Conservation (phyloP, 2,888 invertebrate species). For the Brachyptera risi region DNA sequence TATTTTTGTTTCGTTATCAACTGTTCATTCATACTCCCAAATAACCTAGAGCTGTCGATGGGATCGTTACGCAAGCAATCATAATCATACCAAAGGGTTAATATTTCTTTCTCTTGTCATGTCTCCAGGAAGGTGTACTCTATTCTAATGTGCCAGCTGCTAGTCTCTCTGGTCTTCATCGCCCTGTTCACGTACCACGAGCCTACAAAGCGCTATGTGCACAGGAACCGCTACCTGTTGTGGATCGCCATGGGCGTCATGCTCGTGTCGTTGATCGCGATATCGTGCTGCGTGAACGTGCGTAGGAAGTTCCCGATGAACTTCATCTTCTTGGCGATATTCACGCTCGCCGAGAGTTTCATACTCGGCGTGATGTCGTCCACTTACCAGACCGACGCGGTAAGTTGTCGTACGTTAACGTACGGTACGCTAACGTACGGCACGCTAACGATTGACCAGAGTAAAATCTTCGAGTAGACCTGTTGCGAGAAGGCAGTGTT, state of each 20-base stretch:
- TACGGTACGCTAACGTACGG: no score
- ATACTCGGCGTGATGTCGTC: slow-evolving; percentile 70
- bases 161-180: slow-evolving; percentile 74
- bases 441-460: no score
- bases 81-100: no score
- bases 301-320: slow-evolving; percentile 82
- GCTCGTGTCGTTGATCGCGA: slow-evolving; percentile 71
- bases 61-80: no score
- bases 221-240: slow-evolving; percentile 55
- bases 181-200: slow-evolving; percentile 67
- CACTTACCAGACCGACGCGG: slow-evolving; percentile 58
- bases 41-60: no score
- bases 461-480: no score
- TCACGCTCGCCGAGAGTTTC: slow-evolving; percentile 79
- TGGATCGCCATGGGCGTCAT: slow-evolving; percentile 63
- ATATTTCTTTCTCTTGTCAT: no score
- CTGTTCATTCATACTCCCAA: no score
- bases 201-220: slow-evolving; percentile 58
- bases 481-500: no score
- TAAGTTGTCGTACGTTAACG: no score
- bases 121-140: slow-evolving; percentile 69
- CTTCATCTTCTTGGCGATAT: slow-evolving; percentile 81
- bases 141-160: slow-evolving; percentile 77
- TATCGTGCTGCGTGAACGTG: slow-evolving; percentile 83
- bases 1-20: no score